Evolutionary conservation across 2,888 invertebrate species (phyloP), one percentile per base, ranked within the genome.

Genomic region (Trissoscelio sp.): DNA sequence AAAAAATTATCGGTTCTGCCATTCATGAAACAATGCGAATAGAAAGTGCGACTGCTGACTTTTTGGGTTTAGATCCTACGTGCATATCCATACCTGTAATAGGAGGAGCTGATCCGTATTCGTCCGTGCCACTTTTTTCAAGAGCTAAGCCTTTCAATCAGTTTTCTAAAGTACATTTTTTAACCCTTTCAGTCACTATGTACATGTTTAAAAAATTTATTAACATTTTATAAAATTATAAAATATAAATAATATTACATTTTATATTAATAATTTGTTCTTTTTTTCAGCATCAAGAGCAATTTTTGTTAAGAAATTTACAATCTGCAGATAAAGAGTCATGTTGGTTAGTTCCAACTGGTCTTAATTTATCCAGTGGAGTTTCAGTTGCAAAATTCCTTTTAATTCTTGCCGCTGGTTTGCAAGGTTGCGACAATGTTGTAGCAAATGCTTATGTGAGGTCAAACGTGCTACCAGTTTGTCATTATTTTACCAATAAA

Each of bases 71-170:
- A 46, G 86, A 90, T 84, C 85, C 88, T 18, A 83, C 87, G 0
- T 88, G 84, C 78, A 46, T 90, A 37, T 81, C 86, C 4, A 81
- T 91, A 1, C 89, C 91, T 9, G 79, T 91, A 34, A 84, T 86
- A 6, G 90, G 88, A 14, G 90, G 91, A 9, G 88, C 89, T 9
- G 90, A 90, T 84, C 44, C 86, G 7, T 78, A 72, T 42, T 88
- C 88, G 9, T 57, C 87, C 14, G 88, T 90, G 0, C 91, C 91
- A 2, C 77, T 91, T 4, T 82, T 90, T 9, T 89, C 89, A 1
- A 84, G 79, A 48, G 86, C 88, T 6, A 83, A 78, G 57, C 88
- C 88, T 7, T 81, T 84, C 31, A 85, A 86, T 70, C 79, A 83
- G 48, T 88, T 90, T 78, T 85, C 85, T 14, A n/a, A 39, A 9